Conservation (phyloP, 2,113 vertebrate genomes). For the Plectropomus leopardus region DNA sequence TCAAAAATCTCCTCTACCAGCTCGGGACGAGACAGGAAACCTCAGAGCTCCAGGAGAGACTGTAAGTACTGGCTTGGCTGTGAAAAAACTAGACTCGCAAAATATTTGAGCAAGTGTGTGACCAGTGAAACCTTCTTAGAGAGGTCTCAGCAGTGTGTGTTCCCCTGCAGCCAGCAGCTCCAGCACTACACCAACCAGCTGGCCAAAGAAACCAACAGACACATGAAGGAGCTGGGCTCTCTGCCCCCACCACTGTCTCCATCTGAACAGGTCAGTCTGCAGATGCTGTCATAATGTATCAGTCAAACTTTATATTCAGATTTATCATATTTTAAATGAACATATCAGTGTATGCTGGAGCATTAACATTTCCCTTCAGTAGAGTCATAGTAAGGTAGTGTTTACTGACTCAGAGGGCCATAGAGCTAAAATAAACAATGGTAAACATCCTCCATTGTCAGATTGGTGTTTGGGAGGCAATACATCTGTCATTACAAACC, state of each 20-base stretch:
- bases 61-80: conserved; percentile 85
- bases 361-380: too few species aligned
- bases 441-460: background rate
- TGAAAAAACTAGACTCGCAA: too few species aligned
- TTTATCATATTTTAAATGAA: background rate
- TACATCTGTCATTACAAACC: background rate
- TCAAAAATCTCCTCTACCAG: conserved; percentile 92
- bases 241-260: conserved; percentile 84
- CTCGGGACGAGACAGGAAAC: conserved; percentile 91
- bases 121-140: background rate
- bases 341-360: too few species aligned
- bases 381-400: background rate
- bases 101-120: too few species aligned
- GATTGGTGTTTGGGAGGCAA: background rate
- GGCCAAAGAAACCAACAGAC: conserved; percentile 94
- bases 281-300: background rate
- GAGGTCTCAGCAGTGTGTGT: background rate
- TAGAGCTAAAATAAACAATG: background rate
- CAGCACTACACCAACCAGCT: conserved; percentile 94
- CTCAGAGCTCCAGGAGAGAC: conserved; percentile 89
- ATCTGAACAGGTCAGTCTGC: conserved; percentile 89
- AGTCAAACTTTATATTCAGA: background rate
- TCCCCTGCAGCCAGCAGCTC: conserved; percentile 88
- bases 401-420: background rate
- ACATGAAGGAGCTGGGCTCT: conserved; percentile 91